Base-by-base conservation (phyloP, 2,888 invertebrate species). In the Habrosyne pyritoides region DNA sequence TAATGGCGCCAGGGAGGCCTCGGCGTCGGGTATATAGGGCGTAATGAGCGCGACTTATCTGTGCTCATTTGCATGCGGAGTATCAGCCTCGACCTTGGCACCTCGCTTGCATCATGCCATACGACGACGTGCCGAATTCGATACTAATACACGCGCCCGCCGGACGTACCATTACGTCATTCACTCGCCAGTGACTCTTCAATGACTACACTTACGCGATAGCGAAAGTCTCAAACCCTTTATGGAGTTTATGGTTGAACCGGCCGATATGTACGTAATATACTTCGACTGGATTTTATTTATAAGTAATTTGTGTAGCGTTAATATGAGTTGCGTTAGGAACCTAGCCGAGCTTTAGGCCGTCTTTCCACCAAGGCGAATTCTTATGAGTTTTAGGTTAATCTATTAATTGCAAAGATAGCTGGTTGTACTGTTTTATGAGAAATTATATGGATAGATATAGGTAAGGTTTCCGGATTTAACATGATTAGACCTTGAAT, bases 11-110 rank as follows among this genome's bases (percentile, higher is more conserved):
- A 71, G 69, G 73, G 76, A 81, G 81, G 80, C 81, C 76, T 73
- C 79, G 78, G 71, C 71, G 78, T 73, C 77, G 83, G 81, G 81
- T 83, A 84, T 81, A 71, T 60, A 46, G 58, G 50, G 54, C 79
- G 86, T 90, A 89, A 90, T 89, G 87, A 90, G 83, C 80, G 80
- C 80, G 84, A 86, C 86, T 88, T 91, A 90, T 90, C 88, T 87
- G 70, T 68, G 79, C 83, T 86, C 86, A 90, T 91, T 92, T 91
- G 83, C 90, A 91, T 91, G 83, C 84, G 75, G 72, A 83, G 85
- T 84, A 81, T 83, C 81, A 77, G 79, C 79, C 82, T 79, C 89
- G 91, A 89, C 91, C 91, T 91, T 91, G 90, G 84, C 88, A 86
- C 85, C 82, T 73, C 64, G 64, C 77, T 86, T 81, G 83, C 82